Percentiles rank a stretch among this genome's conserved stretches.
These are phyloP conservation scores for Cataglyphis cursor DNA, from an alignment of 2,888 invertebrate genomes.

Conservation along the genomic window DNA sequence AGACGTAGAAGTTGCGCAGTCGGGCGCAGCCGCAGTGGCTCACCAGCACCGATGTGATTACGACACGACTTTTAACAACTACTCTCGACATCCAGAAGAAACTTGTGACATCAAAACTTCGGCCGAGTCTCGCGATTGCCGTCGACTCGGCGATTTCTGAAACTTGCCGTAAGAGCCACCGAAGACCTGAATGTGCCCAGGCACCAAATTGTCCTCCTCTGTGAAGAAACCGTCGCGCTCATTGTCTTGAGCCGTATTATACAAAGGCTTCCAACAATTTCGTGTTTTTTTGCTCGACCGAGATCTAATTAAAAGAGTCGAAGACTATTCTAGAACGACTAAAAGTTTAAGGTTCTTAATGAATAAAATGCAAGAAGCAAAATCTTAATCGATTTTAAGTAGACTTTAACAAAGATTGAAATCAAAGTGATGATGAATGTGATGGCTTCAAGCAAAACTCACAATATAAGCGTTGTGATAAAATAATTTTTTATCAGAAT, in stretches of 20 bases:
- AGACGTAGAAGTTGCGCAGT: slow-evolving; percentile 78
- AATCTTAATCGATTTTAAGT: neutral
- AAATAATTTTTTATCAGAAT: neutral
- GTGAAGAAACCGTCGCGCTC: slow-evolving; percentile 40
- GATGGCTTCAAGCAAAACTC: neutral
- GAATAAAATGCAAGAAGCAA: neutral
- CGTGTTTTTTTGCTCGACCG: neutral
- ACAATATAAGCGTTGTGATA: neutral
- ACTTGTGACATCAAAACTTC: slow-evolving; percentile 77
- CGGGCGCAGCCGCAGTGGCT: slow-evolving; percentile 64
- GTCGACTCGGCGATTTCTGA: slow-evolving; percentile 64
- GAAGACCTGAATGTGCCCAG: slow-evolving; percentile 24
- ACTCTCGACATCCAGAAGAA: slow-evolving; percentile 75
- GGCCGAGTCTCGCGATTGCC: slow-evolving; percentile 63
- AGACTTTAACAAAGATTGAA: neutral
- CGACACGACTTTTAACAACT: slow-evolving; percentile 76
- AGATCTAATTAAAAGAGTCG: slow-evolving; percentile 1
- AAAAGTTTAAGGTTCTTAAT: neutral
- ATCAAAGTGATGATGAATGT: neutral
- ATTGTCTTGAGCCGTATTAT: slow-evolving; percentile 34
- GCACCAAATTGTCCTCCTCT: slow-evolving; percentile 46
- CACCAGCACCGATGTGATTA: slow-evolving; percentile 66
- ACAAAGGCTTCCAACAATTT: neutral
- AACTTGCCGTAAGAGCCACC: slow-evolving; percentile 39
- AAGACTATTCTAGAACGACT: neutral